Base-by-base conservation (phyloP, 2,797 vertebrate genomes). In the Ctenopoma kingsleyae region DNA sequence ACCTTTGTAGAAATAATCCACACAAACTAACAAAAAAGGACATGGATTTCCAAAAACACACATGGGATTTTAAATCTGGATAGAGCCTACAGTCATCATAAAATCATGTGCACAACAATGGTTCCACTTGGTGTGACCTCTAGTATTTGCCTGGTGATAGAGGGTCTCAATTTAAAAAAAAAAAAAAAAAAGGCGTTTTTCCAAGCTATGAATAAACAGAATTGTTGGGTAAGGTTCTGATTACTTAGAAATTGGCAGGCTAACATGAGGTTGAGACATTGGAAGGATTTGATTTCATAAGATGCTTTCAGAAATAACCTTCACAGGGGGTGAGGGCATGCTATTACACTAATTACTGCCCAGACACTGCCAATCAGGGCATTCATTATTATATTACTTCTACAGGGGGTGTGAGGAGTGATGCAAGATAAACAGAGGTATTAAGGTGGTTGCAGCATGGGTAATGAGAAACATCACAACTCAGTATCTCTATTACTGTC, bases 311-410 rank as follows among this genome's bases (percentile, higher is more conserved):
- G 65, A 65, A 67, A 71, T 81, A 78, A 87, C 86, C 82, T 87
- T 89, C 82, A 77, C 71, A 52, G 67, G 73, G 60, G 77, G 44
- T 72, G 63, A 78, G 49, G 69, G 62, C 47, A 53, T 55, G 62
- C 63, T 67, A 58, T 80, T 73, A 71, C 74, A 78, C 83, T 87
- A 87, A 89, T 89, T 92, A 87, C 74, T 67, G 86, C 57, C 76
- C 49, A 76, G 77, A 84, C 41, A 5, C 66, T 57, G 74, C 83
- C 87, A 79, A 32, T 68, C 6, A 12, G 43, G 67, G 56, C 52
- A 58, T 68, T 83, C 67, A 83, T 85, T 80, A 85, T 46, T 68
- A 27, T 27, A 27, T 27, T 27, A 27, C 47, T 59, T 56, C 56
- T 67, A 55, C 62, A 52, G 82, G 17, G 51, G 50, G 32, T 0